Evolutionary conservation across 2,888 invertebrate genomes (phyloP).

Genomic region (Trachelus iudaicus): DNA sequence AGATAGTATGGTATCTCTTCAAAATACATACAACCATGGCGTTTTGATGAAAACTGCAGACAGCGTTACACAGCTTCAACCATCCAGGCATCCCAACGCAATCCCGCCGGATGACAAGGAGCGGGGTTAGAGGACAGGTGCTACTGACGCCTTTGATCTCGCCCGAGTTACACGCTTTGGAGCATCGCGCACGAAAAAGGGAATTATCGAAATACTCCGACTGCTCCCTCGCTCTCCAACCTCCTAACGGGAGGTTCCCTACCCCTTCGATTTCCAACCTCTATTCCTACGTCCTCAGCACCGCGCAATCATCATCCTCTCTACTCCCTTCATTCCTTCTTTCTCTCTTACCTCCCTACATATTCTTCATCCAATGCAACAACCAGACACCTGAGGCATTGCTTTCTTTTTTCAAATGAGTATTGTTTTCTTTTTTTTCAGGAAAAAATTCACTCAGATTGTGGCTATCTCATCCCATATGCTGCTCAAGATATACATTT

Average conservation of each 20-base stretch:
- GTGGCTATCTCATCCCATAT: neutral
- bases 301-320: neutral
- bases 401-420: neutral
- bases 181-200: slow-evolving; percentile 54
- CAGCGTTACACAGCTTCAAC: neutral
- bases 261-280: neutral
- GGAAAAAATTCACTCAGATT: neutral
- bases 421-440: neutral
- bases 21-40: neutral
- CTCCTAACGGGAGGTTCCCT: no score
- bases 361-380: neutral
- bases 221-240: neutral
- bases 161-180: slow-evolving; percentile 57
- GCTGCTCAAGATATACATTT: neutral
- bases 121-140: slow-evolving; percentile 64
- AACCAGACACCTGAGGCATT: neutral
- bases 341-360: neutral
- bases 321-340: neutral
- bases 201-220: slow-evolving; percentile 58
- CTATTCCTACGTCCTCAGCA: neutral
- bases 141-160: slow-evolving; percentile 67
- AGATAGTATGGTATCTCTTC: neutral
- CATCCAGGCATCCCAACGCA: slow-evolving; percentile 51
- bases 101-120: slow-evolving; percentile 61
- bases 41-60: neutral